phyloP scores from a whole-genome alignment of 2,888 invertebrate genomes.

The Nephrocerus scutellatus region DNA sequence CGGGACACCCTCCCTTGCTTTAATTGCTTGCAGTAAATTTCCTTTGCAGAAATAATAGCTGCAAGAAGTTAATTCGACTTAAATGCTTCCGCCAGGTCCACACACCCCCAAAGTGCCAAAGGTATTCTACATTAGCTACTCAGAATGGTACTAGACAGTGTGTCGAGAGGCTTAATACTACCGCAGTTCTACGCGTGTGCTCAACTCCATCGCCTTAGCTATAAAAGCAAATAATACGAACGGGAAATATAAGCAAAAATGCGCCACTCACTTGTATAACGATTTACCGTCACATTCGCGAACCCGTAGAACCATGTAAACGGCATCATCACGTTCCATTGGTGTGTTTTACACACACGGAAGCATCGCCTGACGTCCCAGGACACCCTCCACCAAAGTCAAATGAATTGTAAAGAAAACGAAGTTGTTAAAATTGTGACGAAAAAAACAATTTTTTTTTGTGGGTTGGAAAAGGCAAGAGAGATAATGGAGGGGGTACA shows the following conservation, averaged over 20 bases:
- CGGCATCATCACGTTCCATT: constrained; percentile 68
- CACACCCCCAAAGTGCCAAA: too few relatives aligned
- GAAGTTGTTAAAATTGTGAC: constrained; percentile 5
- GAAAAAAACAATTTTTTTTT: constrained; percentile 1
- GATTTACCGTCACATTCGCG: constrained; percentile 77
- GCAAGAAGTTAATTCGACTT: too few relatives aligned
- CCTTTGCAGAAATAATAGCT: too few relatives aligned
- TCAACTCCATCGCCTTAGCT: too few relatives aligned
- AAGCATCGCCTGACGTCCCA: constrained; percentile 72
- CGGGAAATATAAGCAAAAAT: not conserved
- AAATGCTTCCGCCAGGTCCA: too few relatives aligned
- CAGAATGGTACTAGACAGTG: too few relatives aligned
- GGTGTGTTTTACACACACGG: constrained; percentile 85
- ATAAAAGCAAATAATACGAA: not conserved
- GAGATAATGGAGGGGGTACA: constrained; percentile 1
- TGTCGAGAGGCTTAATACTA: too few relatives aligned
- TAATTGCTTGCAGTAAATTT: too few relatives aligned
- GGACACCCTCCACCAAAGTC: constrained; percentile 72
- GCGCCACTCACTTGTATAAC: constrained; percentile 66
- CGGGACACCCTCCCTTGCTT: too few relatives aligned
- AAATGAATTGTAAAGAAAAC: constrained; percentile 60
- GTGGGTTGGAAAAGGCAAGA: too few relatives aligned
- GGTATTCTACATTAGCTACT: not conserved
- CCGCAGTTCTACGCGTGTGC: too few relatives aligned
- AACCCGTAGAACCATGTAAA: constrained; percentile 86